phyloP scores from a whole-genome alignment of 2,113 vertebrate genomes.

The Steatornis caripensis region DNA sequence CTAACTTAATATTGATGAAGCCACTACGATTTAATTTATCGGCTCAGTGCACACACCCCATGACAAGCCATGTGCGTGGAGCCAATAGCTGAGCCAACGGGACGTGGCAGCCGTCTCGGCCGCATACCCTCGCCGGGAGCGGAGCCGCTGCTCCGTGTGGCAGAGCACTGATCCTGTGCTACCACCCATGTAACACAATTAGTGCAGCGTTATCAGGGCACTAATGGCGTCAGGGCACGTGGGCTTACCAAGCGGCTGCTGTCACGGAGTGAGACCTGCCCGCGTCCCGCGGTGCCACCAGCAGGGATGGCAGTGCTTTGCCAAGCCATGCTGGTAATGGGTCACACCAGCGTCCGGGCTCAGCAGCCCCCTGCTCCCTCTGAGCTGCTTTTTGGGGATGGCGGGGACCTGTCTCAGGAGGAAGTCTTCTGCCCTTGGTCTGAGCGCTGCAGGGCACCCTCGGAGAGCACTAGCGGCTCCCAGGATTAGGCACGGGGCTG shows the following conservation, averaged over 20 bases:
- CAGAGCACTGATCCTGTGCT: neutral
- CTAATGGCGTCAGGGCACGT: neutral
- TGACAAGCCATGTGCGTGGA: neutral
- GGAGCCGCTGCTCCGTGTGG: neutral
- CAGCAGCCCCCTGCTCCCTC: neutral
- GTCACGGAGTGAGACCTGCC: neutral
- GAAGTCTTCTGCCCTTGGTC: neutral
- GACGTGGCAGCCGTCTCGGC: too few relatives aligned
- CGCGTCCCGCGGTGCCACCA: neutral
- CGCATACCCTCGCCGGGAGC: neutral
- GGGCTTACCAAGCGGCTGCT: neutral
- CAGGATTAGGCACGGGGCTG: too few relatives aligned
- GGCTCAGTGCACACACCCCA: neutral
- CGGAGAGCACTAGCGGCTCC: neutral
- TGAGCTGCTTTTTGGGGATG: neutral
- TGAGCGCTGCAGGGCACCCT: rapidly evolving
- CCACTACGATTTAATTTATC: conserved; percentile 35
- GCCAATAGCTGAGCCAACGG: too few relatives aligned
- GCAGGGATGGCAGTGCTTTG: rapidly evolving
- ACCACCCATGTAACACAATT: neutral
- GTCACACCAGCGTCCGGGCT: rapidly evolving
- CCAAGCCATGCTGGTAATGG: neutral
- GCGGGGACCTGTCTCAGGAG: neutral
- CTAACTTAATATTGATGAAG: neutral
- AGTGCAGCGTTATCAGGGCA: neutral